A percentile compares a stretch with the other conserved stretches of the same genome.
phyloP scores from a whole-genome alignment of 2,113 vertebrate genomes.

The Hystrix brachyura region DNA sequence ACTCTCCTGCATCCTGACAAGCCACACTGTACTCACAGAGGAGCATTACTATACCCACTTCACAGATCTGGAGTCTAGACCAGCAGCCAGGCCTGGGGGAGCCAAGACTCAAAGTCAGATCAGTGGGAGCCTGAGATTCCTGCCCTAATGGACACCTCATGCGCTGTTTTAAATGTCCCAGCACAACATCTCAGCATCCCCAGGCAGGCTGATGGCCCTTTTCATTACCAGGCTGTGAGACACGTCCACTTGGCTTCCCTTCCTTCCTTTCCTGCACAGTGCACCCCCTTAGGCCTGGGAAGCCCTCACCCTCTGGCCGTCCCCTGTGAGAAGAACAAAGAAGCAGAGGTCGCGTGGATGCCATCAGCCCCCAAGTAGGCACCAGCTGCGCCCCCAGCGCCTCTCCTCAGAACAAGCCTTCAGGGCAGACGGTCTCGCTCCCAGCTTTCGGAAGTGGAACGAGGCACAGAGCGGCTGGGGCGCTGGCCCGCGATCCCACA shows the following conservation, averaged over 20 bases:
- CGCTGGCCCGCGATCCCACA: neutral
- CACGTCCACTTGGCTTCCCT: accelerated
- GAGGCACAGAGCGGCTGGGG: neutral
- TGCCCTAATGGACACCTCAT: accelerated
- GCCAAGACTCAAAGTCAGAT: neutral
- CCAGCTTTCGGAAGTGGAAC: neutral
- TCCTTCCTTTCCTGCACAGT: neutral
- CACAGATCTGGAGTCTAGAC: neutral
- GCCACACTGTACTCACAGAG: accelerated
- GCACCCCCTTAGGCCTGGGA: neutral
- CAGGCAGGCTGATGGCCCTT: neutral
- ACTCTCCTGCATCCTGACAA: neutral
- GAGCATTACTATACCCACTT: accelerated
- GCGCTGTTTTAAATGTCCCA: accelerated
- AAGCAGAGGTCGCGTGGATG: neutral
- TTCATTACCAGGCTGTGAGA: accelerated
- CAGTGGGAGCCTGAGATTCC: accelerated
- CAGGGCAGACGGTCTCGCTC: neutral
- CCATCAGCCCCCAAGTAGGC: accelerated
- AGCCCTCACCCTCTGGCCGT: neutral
- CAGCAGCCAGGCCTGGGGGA: neutral
- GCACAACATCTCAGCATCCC: neutral
- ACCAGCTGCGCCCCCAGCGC: accelerated
- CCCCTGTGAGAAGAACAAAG: neutral
- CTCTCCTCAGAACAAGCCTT: neutral